Base-by-base conservation (phyloP, 2,113 vertebrate species). In the Urocolius indicus region DNA sequence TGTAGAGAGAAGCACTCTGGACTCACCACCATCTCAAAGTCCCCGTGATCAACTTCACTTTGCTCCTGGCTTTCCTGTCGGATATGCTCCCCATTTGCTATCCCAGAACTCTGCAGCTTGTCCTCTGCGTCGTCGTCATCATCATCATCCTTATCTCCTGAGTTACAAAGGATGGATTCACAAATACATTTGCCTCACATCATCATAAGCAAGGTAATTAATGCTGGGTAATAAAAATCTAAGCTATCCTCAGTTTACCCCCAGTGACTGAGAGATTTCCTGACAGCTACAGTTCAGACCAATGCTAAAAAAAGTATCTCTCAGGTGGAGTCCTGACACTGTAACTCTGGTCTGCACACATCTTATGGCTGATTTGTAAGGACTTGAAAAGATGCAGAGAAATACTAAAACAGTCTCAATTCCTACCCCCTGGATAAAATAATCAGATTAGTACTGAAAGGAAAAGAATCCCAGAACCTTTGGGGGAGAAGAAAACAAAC, bases 21-120 rank as follows among this genome's bases (percentile, higher is more conserved):
- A 97, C 99, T 99, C 97, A 99, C 99, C 99, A 99, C 99, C 99
- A 99, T 99, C 97, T 99, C 99, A 26, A 99, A 99, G 97, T 99
- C 99, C 5, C 99, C 99, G 0, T 99, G 99, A 94, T 99, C 99
- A 95, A 99, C 99, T 95, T 99, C 99, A 10, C 84, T 99, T 95
- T 99, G 99, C 72, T 99, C 99, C 89, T 99, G 99, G 97, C 99
- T 99, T 93, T 99, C 99, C 88, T 99, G 99, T 68, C 99, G 98
- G 72, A 98, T 98, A 34, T 99, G 98, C 22, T 99, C 99, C 10
- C 98, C 98, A 24, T 98, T 98, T 2, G 99, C 98, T 90, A 99
- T 98, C 57, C 98, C 98, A 10, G 99, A 99, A 15, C 98, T 98
- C 95, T 99, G 99, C 98, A 99, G 98, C 96, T 99, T 99, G 91